Conservation (phyloP, 2,888 invertebrate genomes). For the Leptura quadrifasciata region DNA sequence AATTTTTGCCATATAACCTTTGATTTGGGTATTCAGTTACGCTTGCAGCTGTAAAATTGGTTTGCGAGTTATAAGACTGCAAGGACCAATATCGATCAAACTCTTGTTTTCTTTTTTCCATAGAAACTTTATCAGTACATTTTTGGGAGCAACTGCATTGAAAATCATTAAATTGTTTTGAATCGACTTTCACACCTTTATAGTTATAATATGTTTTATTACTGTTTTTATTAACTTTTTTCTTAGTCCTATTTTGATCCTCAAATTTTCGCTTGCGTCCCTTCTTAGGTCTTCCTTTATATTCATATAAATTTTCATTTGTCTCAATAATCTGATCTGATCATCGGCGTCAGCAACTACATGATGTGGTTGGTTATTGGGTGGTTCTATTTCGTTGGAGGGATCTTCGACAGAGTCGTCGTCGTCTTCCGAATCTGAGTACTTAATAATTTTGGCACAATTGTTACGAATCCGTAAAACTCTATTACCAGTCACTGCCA, state of each 20-base stretch:
- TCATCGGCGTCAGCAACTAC: background rate
- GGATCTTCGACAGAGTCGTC: background rate
- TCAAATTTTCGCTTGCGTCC: background rate
- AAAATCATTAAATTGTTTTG: background rate
- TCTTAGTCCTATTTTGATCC: background rate
- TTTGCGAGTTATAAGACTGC: conserved; percentile 7
- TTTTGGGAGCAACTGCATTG: conserved; percentile 9
- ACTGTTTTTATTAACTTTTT: background rate
- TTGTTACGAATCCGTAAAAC: background rate
- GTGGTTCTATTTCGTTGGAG: background rate
- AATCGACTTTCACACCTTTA: conserved; percentile 5
- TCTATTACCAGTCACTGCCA: background rate
- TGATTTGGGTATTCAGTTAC: background rate
- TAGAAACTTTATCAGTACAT: conserved; percentile 4
- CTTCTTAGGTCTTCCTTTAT: background rate
- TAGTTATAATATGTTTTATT: conserved; percentile 7
- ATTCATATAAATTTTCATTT: background rate
- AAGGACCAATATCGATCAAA: conserved; percentile 5
- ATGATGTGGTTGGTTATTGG: background rate
- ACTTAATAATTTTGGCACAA: background rate
- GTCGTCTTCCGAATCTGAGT: background rate
- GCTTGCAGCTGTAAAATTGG: conserved; percentile 6
- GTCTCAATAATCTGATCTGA: background rate
- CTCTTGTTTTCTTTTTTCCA: conserved; percentile 10
- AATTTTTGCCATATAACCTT: background rate